These are phyloP conservation scores for Drosophila pseudotalamancana DNA, from an alignment of 2,888 invertebrate species.

Conservation along the genomic window DNA sequence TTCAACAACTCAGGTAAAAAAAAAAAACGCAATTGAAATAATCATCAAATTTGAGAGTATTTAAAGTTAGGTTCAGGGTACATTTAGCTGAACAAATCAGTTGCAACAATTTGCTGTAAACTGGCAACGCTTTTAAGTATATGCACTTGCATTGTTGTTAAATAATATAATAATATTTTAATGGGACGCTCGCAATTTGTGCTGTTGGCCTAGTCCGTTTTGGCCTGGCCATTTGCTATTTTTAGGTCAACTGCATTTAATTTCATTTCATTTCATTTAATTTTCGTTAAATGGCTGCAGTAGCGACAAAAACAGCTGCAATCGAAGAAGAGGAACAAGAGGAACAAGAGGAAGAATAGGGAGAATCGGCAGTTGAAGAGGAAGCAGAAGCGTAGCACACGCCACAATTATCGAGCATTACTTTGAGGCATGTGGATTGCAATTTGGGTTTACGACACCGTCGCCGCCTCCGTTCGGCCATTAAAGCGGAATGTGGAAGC, in stretches of 20 bases:
- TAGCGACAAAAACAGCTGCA: conserved; percentile 15
- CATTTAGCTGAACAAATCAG: no score
- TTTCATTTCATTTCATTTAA: conserved; percentile 67
- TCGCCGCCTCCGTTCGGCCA: conserved; percentile 22
- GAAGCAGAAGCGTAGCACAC: conserved; percentile 23
- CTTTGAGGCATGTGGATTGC: conserved; percentile 60
- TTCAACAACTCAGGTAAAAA: no score
- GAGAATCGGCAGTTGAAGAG: conserved; percentile 8
- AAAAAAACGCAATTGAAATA: no score
- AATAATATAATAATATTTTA: conserved; percentile 31
- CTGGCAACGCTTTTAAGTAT: no score
- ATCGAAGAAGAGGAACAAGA: conserved; percentile 9
- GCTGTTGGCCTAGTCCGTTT: conserved; percentile 16
- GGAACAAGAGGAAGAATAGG: conserved; percentile 3
- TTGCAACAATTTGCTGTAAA: no score
- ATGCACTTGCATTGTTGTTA: background rate
- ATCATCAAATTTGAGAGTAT: no score
- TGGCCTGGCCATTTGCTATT: conserved; percentile 50
- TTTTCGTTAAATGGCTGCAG: conserved; percentile 62
- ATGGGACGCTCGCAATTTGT: conserved; percentile 32
- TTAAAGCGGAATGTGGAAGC: conserved; percentile 29
- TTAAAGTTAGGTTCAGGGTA: no score
- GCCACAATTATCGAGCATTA: conserved; percentile 58
- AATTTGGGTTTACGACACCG: conserved; percentile 67
- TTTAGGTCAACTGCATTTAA: conserved; percentile 74